Conservation (phyloP, 2,888 invertebrate species). For the Lucinisca nassula region DNA sequence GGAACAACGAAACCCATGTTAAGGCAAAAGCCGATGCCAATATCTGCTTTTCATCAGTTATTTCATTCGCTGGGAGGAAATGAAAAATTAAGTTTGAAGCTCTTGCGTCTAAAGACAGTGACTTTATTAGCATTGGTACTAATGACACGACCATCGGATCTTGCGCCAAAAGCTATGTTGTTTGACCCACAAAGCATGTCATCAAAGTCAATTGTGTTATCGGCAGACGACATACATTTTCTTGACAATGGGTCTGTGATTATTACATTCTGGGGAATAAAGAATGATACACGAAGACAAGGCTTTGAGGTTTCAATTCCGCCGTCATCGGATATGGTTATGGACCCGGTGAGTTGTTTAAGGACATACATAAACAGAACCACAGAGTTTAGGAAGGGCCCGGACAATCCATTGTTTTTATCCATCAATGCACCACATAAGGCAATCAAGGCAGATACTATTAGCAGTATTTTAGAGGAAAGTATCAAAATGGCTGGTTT, state of each 20-base stretch:
- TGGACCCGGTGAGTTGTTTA: constrained; percentile 14
- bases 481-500: constrained; percentile 21
- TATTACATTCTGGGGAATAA: constrained; percentile 17
- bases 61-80: background rate
- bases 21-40: constrained; percentile 7
- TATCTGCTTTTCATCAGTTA: background rate
- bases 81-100: background rate
- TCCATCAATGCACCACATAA: constrained; percentile 2
- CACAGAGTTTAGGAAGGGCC: background rate
- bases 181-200: background rate
- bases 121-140: background rate
- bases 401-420: background rate
- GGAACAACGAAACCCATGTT: background rate
- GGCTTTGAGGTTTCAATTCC: constrained; percentile 14
- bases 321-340: background rate
- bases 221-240: background rate
- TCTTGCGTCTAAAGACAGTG: background rate
- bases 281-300: constrained; percentile 29
- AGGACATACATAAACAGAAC: background rate
- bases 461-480: constrained; percentile 18
- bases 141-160: constrained; percentile 28
- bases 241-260: background rate
- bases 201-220: background rate
- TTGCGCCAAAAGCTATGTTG: constrained; percentile 13
- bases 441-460: constrained; percentile 4